Base-by-base conservation (phyloP, 2,888 invertebrate species). In the Meandrusa payeni region DNA sequence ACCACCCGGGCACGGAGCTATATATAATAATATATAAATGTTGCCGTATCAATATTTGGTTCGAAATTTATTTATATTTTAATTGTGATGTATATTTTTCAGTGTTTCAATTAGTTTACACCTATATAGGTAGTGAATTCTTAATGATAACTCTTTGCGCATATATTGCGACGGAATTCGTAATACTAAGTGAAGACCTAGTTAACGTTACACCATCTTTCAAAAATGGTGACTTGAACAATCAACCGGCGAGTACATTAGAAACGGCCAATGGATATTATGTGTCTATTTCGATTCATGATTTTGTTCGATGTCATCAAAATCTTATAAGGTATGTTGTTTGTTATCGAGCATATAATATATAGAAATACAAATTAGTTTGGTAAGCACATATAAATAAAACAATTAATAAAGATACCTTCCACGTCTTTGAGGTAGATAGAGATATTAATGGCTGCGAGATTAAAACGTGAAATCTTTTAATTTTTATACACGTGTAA, bases 101-200 rank as follows among this genome's bases (percentile, higher is more conserved):
- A 78, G 79, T 72, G 50, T 42, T 68, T 0, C 56, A 53, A 1
- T 10, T 68, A 3, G n/a, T 67, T 1, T 69, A 61, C 40, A 41
- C 52, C 3, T 72, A 65, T 20, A 19, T 75, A 3, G 76, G 75
- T 2, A 40, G 61, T 0, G 75, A 77, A 27, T 63, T 68, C n/a
- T 48, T 76, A 0, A 58, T 72, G 54, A 64, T 79, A 28, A 61
- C 58, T 0, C 31, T 79, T 1, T 68, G 69, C 22, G 65, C 69
- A 1, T 66, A 68, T 27, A 51, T 79, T 1, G 64, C 61, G 10
- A 73, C 61, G 1, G 62, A 70, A 41, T 78, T 79, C 29, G 51
- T 51, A 3, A 19, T 79, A 1, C 56, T 80, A 1, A 57, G 62
- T 29, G 67, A 75, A 29, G 77, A 79, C 27, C 48, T 79, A n/a